Evolutionary conservation across 1,140 invertebrate species (phyloP).

Genomic region (Monomorium pharaonis): DNA sequence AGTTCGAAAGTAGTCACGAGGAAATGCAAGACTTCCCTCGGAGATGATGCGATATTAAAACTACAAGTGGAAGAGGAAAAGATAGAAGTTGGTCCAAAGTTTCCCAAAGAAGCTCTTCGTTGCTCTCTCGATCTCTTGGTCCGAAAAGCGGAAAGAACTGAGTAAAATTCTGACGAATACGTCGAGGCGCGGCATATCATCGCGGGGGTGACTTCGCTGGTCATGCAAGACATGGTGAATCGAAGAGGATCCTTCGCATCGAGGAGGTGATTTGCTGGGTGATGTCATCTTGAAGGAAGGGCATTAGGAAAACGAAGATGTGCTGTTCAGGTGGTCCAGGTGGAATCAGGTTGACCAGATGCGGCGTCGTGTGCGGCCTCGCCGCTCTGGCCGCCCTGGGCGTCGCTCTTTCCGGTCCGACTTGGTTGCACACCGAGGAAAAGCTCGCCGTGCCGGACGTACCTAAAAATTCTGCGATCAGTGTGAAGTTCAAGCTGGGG

Average conservation of each 20-base stretch:
- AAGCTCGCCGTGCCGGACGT: slow-evolving; percentile 77
- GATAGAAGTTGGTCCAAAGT: background rate
- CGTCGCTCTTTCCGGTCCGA: slow-evolving; percentile 81
- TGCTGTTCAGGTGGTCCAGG: slow-evolving; percentile 79
- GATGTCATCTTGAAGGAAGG: slow-evolving; percentile 58
- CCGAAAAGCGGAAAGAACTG: background rate
- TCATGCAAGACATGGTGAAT: background rate
- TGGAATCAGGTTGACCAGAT: slow-evolving; percentile 81
- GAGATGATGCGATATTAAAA: background rate
- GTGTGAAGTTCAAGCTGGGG: slow-evolving; percentile 82
- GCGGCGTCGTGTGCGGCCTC: slow-evolving; percentile 82
- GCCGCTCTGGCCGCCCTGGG: slow-evolving; percentile 82
- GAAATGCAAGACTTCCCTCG: background rate
- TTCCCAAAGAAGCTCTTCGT: background rate
- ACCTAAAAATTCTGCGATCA: slow-evolving; percentile 76
- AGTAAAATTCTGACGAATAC: background rate
- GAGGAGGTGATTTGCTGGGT: slow-evolving; percentile 51
- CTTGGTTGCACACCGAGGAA: slow-evolving; percentile 84
- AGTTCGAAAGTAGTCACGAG: background rate
- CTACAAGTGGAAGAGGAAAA: background rate
- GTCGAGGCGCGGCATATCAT: background rate
- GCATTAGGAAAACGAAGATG: slow-evolving; percentile 73
- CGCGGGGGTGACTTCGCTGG: background rate
- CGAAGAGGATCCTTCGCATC: background rate
- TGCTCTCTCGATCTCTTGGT: background rate